phyloP scores from a whole-genome alignment of 2,888 invertebrate species.

The Pollenia labialis region DNA sequence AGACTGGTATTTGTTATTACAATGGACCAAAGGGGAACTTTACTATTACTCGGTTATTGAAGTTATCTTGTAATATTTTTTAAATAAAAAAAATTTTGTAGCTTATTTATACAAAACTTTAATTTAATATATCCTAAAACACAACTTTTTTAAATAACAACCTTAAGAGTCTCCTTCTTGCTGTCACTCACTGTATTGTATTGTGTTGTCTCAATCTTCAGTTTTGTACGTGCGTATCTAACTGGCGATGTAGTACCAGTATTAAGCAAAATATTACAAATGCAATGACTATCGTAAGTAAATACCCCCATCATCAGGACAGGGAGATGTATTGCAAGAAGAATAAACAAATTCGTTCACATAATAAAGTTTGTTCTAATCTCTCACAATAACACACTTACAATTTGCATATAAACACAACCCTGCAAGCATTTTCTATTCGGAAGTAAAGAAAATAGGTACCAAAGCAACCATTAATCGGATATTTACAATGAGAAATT shows the following conservation, averaged over 20 bases:
- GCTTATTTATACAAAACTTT: neutral
- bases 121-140: neutral
- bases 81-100: too few relatives aligned
- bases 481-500: too few relatives aligned
- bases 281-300: neutral
- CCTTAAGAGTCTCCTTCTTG: too few relatives aligned
- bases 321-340: neutral
- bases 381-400: constrained; percentile 24
- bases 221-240: neutral
- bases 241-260: neutral
- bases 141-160: neutral
- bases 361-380: constrained; percentile 1
- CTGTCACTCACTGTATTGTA: constrained; percentile 11
- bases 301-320: constrained; percentile 19
- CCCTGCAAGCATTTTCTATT: neutral
- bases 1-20: too few relatives aligned
- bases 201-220: neutral
- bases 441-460: too few relatives aligned
- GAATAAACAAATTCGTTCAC: constrained; percentile 44
- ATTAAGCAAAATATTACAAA: constrained; percentile 18
- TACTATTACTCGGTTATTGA: too few relatives aligned
- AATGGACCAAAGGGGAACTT: too few relatives aligned
- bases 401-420: neutral
- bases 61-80: too few relatives aligned
- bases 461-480: too few relatives aligned